Evolutionary conservation across 2,888 invertebrate genomes (phyloP).

Genomic region (Drosophila ezoana): DNA sequence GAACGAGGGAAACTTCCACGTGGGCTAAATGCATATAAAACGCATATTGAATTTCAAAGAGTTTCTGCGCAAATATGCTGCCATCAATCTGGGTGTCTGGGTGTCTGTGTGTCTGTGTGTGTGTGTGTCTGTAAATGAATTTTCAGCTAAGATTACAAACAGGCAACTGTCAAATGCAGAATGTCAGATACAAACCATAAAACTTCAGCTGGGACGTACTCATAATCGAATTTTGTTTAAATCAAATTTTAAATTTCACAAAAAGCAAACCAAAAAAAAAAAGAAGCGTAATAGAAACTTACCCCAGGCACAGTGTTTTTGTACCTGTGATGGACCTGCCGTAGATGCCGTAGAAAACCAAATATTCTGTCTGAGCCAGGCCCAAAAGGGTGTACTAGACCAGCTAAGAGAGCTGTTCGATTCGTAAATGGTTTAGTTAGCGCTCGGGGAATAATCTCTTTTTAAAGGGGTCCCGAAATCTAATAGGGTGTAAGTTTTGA

Average conservation of each 20-base stretch:
- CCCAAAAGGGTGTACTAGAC: conserved; percentile 19
- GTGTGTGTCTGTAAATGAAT: conserved; percentile 33
- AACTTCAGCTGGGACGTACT: conserved; percentile 18
- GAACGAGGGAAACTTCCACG: conserved; percentile 24
- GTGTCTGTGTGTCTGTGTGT: neutral
- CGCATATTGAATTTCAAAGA: conserved; percentile 77
- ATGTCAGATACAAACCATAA: conserved; percentile 6
- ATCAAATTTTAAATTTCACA: conserved; percentile 61
- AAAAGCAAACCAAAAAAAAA: conserved; percentile 4
- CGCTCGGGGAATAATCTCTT: neutral
- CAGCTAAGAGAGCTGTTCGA: conserved; percentile 1
- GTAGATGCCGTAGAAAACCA: conserved; percentile 26
- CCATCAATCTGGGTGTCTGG: conserved; percentile 47
- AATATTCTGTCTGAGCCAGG: conserved; percentile 36
- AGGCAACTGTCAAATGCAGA: conserved; percentile 55
- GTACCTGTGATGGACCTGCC: conserved; percentile 70
- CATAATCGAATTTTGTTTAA: conserved; percentile 66
- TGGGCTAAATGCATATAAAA: conserved; percentile 40
- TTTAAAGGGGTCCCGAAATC: too few relatives aligned
- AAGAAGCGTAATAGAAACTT: conserved; percentile 23
- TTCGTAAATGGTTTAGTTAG: neutral
- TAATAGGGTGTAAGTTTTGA: too few relatives aligned
- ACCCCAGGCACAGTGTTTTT: conserved; percentile 30
- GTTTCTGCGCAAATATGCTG: conserved; percentile 37
- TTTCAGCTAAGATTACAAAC: conserved; percentile 47